These are phyloP conservation scores for Daphoenositta chrysoptera DNA, from an alignment of 2,113 vertebrate species.

Conservation along the genomic window DNA sequence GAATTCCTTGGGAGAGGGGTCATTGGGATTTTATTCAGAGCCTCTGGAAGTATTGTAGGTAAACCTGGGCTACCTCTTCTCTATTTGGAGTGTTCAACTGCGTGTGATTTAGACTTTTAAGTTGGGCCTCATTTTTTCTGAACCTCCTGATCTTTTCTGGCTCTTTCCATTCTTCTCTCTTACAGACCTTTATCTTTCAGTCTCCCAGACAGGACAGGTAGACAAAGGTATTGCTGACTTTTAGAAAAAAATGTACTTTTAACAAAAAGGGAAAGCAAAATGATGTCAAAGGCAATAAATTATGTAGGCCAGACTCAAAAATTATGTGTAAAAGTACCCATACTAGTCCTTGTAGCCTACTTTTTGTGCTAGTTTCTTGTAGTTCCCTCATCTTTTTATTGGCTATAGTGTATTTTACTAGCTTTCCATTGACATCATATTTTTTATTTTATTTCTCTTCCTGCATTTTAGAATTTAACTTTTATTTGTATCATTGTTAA, in stretches of 20 bases:
- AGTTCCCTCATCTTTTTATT: constrained; percentile 79
- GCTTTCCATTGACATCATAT: constrained; percentile 73
- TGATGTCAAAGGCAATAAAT: constrained; percentile 86
- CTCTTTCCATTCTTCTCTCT: constrained; percentile 99
- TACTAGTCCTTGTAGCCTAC: constrained; percentile 78
- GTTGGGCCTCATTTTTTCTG: constrained; percentile 86
- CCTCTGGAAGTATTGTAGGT: constrained; percentile 39
- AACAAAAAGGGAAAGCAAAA: constrained; percentile 85
- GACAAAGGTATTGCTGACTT: constrained; percentile 99
- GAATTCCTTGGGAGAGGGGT: constrained; percentile 44
- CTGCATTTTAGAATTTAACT: constrained; percentile 72
- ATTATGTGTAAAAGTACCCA: constrained; percentile 79
- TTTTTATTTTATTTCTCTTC: constrained; percentile 75
- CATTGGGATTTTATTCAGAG: constrained; percentile 27
- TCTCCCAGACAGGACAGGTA: constrained; percentile 99
- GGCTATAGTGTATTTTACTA: constrained; percentile 77
- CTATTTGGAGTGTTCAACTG: constrained; percentile 66
- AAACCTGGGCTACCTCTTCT: constrained; percentile 42
- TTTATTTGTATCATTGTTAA: constrained; percentile 69
- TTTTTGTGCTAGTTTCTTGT: constrained; percentile 79
- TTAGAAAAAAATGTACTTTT: constrained; percentile 82
- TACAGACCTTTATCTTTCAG: constrained; percentile 99
- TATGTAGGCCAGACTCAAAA: constrained; percentile 89
- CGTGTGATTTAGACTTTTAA: constrained; percentile 78
- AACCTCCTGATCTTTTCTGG: constrained; percentile 96